Base-by-base conservation (phyloP, 2,113 vertebrate genomes). In the Panthera uncia region DNA sequence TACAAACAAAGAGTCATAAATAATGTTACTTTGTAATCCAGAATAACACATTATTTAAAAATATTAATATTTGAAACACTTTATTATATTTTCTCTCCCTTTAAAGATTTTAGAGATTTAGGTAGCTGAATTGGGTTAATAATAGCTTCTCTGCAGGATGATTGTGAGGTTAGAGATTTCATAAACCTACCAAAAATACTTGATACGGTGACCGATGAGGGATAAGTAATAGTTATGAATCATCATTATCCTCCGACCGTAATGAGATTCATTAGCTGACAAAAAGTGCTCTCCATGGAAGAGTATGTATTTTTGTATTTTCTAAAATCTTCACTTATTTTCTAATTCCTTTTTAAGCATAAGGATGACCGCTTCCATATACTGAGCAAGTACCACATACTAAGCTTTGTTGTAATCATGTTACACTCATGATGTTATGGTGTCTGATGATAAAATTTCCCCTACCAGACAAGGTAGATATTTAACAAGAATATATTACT, bases 401-500 rank as follows among this genome's bases (percentile, higher is more conserved):
- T 7, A 90, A 15, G 41, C 12, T 91, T 89, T 80, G 4, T 23
- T 65, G n/a, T 79, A 38, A 87, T 88, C 13, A 31, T n/a, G 86
- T 88, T 93, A 66, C 29, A 68, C 69, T 84, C 25, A 52, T 48
- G 13, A 71, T 69, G 1, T 31, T 83, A 25, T 61, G 65, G 11
- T 36, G 2, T 80, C 41, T 80, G 82, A 18, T 52, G 29, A 63
- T 74, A 19, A 68, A 50, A 48, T 90, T 83, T 50, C 27, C n/a
- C 31, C 55, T 27, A n/a, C n/a, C 31, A 21, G 7, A 91, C 12
- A 23, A 94, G 18, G 23, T 71, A 81, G 16, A 6, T 61, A 19
- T 84, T 95, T 92, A 85, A 87, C 27, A 83, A 91, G 23, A 96
- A 96, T 78, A 88, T 41, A 92, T 7, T 45, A 66, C 79, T 83